Evolutionary conservation across 2,888 invertebrate species (phyloP).

Genomic region (Drosophila siamana): DNA sequence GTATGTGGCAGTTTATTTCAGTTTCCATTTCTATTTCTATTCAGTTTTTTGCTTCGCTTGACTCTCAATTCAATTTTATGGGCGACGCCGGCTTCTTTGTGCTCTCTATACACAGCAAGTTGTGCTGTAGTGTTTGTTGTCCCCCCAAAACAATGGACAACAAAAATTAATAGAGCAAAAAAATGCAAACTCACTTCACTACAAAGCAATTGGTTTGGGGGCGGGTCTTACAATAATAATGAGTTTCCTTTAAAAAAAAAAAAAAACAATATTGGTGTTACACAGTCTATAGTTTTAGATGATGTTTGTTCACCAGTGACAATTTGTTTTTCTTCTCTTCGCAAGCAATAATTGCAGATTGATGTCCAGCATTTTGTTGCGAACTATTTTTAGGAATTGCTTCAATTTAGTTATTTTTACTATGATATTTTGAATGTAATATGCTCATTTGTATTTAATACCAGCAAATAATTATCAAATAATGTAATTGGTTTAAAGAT

Average conservation of each 20-base stretch:
- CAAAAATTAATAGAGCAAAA: conserved; percentile 76
- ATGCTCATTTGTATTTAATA: too few species aligned
- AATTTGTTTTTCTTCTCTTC: not conserved
- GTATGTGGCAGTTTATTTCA: conserved; percentile 61
- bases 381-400: too few species aligned
- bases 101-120: conserved; percentile 28
- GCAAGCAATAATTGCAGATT: not conserved
- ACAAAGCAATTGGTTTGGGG: conserved; percentile 10
- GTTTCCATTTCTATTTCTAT: conserved; percentile 52
- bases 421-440: too few species aligned
- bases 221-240: conserved; percentile 1
- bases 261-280: not conserved
- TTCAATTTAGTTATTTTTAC: too few species aligned
- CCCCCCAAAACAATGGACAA: conserved; percentile 37
- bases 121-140: conserved; percentile 12
- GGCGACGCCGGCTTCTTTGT: conserved; percentile 42
- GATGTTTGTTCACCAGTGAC: not conserved
- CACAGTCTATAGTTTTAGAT: not conserved
- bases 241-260: not conserved
- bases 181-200: conserved; percentile 69
- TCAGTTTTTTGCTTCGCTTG: conserved; percentile 56
- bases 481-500: too few species aligned
- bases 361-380: not conserved
- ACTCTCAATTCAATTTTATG: conserved; percentile 76
- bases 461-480: too few species aligned